Evolutionary conservation across 2,888 invertebrate genomes (phyloP), one percentile per base, ranked within the genome.

Genomic region (Serripes groenlandicus): DNA sequence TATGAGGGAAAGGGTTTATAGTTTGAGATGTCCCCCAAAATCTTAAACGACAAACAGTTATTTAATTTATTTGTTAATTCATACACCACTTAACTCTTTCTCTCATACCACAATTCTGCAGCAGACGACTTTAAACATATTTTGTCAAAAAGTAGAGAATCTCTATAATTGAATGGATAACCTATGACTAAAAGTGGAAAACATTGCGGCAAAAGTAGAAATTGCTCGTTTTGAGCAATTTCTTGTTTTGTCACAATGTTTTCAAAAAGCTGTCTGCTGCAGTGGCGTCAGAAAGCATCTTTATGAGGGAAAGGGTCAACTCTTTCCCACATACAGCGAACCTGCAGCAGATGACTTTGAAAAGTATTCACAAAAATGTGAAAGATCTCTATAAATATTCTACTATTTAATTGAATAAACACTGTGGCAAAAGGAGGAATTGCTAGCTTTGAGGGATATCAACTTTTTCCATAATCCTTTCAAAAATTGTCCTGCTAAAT

Each of bases 181-280:
- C n/a, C n/a, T n/a, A n/a, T n/a, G n/a, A n/a, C n/a, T n/a, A n/a
- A n/a, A n/a, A n/a, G n/a, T 18, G 7, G 11, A 30, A 60, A 60
- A 26, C 60, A 60, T 5, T 60, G 60, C 7, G 32, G 32, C 4
- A 60, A 60, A 9, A 60, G 32, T 3, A 60, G 60, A 60, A 60
- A 60, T 28, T 60, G 26, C 60, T 60, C 56, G n/a, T 56, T 15
- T 15, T n/a, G 56, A 56, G 23, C 56, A 15, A 56, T 56, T 56
- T 56, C 18, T 56, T 7, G 11, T 56, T 56, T 56, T 56, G 11
- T n/a, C 56, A 56, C 56, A 56, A n/a, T 56, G 23, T 15, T 56
- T 56, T 56, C 56, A 15, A 56, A 56, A n/a, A 23, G 11, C 18
- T 56, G 9, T 56, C 23, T 56, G 23, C 23, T n/a, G 23, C n/a